Percentiles rank a stretch among this genome's conserved stretches.
Conservation (phyloP, 2,888 invertebrate species). For the Epirrita christyi region DNA sequence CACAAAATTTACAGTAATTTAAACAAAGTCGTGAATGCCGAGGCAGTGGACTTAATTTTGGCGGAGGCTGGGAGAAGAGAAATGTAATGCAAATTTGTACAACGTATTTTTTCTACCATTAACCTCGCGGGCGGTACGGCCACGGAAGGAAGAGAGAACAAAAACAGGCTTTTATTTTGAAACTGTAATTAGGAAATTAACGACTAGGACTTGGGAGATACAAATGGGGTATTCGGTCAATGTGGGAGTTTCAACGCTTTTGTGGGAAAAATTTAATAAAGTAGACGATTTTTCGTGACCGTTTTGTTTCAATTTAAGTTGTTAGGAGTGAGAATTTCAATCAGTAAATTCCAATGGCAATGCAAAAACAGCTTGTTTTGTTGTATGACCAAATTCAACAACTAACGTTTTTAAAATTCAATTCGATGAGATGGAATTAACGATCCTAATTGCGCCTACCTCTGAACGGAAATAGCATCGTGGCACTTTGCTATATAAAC, state of each 20-base stretch:
- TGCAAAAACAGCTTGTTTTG: no score
- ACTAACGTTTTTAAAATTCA: no score
- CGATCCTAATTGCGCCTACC: no score
- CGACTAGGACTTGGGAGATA: constrained; percentile 72
- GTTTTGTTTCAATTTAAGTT: constrained; percentile 29
- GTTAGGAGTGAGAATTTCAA: constrained; percentile 12
- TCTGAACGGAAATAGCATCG: constrained; percentile 26
- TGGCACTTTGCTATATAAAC: constrained; percentile 40
- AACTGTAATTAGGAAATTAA: constrained; percentile 83
- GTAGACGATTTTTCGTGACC: constrained; percentile 38
- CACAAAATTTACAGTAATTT: constrained; percentile 75
- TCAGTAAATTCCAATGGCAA: constrained; percentile 2
- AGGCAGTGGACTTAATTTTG: constrained; percentile 75
- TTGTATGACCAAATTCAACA: no score
- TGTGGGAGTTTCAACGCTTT: constrained; percentile 61
- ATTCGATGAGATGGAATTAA: no score
- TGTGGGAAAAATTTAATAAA: constrained; percentile 59
- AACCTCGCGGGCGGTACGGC: constrained; percentile 68
- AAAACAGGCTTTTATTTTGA: constrained; percentile 76
- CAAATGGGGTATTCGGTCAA: constrained; percentile 70
- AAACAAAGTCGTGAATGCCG: constrained; percentile 75
- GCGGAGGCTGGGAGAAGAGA: constrained; percentile 57
- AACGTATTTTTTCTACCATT: constrained; percentile 82
- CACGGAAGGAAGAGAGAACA: constrained; percentile 66
- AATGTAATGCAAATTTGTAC: constrained; percentile 84